Evolutionary conservation across 2,888 invertebrate genomes (phyloP), one percentile per base, ranked within the genome.

Genomic region (Calephelis perditalis): DNA sequence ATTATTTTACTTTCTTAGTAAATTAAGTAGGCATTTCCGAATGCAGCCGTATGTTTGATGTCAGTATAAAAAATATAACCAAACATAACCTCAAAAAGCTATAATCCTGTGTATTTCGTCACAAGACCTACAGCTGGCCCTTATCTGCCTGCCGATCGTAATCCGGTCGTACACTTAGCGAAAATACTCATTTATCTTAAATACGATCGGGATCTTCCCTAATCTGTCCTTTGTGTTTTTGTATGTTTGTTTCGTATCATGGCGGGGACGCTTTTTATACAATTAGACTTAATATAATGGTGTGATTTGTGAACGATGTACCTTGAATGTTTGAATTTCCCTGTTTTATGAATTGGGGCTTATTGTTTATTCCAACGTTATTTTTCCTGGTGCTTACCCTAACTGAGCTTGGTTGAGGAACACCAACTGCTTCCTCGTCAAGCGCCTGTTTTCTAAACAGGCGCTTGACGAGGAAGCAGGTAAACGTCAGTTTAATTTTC

Each of bases 161-260:
- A 89, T 83, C 88, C 78, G 75, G 71, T 67, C 76, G 75, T 75
- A 78, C 80, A 85, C 86, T 87, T 84, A 84, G 88, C 85, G 74
- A 86, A 87, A 85, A 88, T 85, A 83, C 83, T 81, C 77, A 82
- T 78, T 87, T 87, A 90, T 89, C 89, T 86, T 81, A 86, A 87
- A 87, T 88, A 79, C 86, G 79, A 90, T 89, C 89, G 75, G 78
- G 79, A 84, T 85, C 82, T 81, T 78, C 83, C 79, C 84, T 89
- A 89, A 90, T 89, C 89, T 86, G 81, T 72, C 81, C 76, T 82
- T 89, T 89, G 82, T 79, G 71, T 81, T 71, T 71, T 68, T 77
- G 73, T 80, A 65, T 82, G 81, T 86, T 83, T 86, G 83, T 86
- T 85, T 81, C 78, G 79, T 75, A 78, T 75, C 74, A 74, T 74